phyloP scores from a whole-genome alignment of 1,140 invertebrate species.

The Drosophila persimilis region DNA sequence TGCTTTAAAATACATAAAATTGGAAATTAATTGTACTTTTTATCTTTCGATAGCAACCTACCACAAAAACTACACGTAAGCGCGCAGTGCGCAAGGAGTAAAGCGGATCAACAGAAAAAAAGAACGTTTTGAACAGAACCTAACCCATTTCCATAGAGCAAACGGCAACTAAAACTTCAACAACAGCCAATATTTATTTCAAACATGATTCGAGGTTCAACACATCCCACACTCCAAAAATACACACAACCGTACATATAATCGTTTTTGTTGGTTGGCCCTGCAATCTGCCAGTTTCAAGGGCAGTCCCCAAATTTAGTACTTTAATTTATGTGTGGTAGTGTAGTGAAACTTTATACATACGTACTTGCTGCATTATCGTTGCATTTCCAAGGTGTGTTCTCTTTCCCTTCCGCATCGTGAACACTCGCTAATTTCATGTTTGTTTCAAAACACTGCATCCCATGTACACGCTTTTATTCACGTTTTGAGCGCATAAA shows the following conservation, averaged over 20 bases:
- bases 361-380: conserved; percentile 62
- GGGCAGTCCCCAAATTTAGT: conserved; percentile 57
- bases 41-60: conserved; percentile 55
- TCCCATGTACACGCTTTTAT: too few relatives aligned
- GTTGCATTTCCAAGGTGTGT: conserved; percentile 59
- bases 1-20: background rate
- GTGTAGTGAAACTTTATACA: conserved; percentile 52
- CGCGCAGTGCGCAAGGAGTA: conserved; percentile 76
- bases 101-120: conserved; percentile 7
- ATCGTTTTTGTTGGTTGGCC: conserved; percentile 2
- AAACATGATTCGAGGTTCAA: conserved; percentile 19
- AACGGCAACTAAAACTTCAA: conserved; percentile 6
- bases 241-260: conserved; percentile 40
- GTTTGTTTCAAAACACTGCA: conserved; percentile 2
- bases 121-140: conserved; percentile 39
- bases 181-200: conserved; percentile 19
- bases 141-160: conserved; percentile 66
- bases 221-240: conserved; percentile 12
- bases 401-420: background rate
- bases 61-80: conserved; percentile 67
- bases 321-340: conserved; percentile 54
- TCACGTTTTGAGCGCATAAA: too few relatives aligned
- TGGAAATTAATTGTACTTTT: background rate
- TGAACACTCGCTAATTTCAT: background rate
- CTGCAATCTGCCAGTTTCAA: conserved; percentile 19